Conservation (phyloP, 2,113 vertebrate species). For the Heliornis fulica region DNA sequence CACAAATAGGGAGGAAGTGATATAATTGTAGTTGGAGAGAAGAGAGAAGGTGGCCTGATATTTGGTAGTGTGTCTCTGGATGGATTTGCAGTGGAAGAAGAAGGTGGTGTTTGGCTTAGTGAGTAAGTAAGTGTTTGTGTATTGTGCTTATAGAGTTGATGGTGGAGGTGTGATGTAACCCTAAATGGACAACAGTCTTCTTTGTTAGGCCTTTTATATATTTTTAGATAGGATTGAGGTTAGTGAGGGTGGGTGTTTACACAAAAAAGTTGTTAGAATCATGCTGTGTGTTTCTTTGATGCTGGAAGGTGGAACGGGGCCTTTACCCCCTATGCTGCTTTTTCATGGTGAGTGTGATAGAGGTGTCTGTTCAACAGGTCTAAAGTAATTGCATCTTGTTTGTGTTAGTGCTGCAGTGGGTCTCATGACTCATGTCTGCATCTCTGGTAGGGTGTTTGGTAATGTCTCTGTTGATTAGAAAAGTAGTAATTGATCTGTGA, state of each 20-base stretch:
- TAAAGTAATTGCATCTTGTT: background rate
- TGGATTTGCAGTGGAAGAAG: background rate
- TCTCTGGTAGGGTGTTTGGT: background rate
- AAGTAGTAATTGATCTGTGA: conserved; percentile 5
- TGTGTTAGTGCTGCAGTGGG: background rate
- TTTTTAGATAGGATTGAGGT: background rate
- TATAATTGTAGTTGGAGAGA: fast-evolving
- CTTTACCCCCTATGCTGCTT: background rate
- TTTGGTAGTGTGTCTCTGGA: fast-evolving
- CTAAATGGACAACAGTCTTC: background rate
- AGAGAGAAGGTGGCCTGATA: background rate
- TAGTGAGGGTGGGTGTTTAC: background rate
- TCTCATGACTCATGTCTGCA: background rate
- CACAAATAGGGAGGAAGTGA: background rate
- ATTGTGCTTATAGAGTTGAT: background rate
- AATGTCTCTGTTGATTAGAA: background rate
- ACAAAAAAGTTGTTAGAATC: too few relatives aligned
- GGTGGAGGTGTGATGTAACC: background rate
- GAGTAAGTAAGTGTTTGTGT: background rate
- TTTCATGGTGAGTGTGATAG: background rate
- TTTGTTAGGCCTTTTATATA: background rate
- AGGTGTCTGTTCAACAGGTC: background rate
- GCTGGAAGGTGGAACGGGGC: background rate
- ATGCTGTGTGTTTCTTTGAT: background rate
- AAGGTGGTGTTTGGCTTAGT: background rate